Base-by-base conservation (phyloP, 2,888 invertebrate species). In the Candidula unifasciata region DNA sequence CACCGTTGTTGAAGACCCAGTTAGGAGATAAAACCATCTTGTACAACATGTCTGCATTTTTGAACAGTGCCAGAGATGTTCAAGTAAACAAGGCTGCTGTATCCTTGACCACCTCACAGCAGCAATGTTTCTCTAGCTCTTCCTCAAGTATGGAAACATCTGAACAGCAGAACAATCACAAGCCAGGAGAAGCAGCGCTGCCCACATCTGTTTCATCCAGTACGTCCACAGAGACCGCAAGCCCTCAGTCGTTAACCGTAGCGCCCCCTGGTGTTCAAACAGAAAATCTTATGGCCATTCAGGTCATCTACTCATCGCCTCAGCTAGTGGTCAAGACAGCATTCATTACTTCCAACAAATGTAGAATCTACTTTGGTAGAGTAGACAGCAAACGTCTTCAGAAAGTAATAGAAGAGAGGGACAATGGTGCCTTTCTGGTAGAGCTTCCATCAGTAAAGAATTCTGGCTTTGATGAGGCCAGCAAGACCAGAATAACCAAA, bases 281-380 rank as follows among this genome's bases (percentile, higher is more conserved):
- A 5, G 13, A 37, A 44, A 44, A 1, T 1, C 21, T 8, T 21
- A 69, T 81, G 69, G 35, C 35, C 13, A 6, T 81, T 3, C 81
- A 81, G n/a, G 35, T 81, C 21, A 54, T 73, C 27, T 81, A 81
- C n/a, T 71, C 73, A 8, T 54, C 33, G 0, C 73, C 81, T 6
- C 10, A 30, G 8, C 30, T n/a, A 3, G 80, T 69, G 27, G 88
- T 90, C 66, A 91, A 91, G 83, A 89, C 89, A 69, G 88, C 88
- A n/a, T 90, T 90, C 82, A 89, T 92, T 0, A 77, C 85, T 10
- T 89, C 54, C 2, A 33, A 30, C 6, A 57, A 88, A 82, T 91
- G 91, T 2, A 90, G 90, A 18, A 78, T 80, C 16, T 82, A 80
- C 69, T 85, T 68, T 66, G 85, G 85, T 0, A 52, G n/a, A n/a